A percentile compares a stretch with the other conserved stretches of the same genome.
These are phyloP conservation scores for Cygnus buccinator DNA, from an alignment of 2,113 vertebrate genomes.

Conservation along the genomic window DNA sequence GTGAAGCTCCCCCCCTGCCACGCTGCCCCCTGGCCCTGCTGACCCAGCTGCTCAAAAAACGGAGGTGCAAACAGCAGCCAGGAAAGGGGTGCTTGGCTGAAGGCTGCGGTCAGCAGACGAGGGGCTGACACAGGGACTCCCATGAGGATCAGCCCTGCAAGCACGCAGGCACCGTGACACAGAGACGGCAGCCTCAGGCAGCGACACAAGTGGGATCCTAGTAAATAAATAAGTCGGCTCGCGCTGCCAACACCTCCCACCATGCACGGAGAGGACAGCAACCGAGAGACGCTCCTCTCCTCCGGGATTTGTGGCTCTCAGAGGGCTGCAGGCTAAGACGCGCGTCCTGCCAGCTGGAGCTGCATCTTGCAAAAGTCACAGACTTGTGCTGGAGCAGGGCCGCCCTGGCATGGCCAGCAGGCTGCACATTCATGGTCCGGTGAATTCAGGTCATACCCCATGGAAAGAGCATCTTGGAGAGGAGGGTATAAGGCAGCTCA, in stretches of 20 bases:
- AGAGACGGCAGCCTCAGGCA: conserved; percentile 26
- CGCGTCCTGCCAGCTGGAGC: neutral
- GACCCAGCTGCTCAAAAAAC: neutral
- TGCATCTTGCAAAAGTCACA: neutral
- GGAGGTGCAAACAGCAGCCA: neutral
- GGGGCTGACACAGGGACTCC: neutral
- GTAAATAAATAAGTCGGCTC: conserved; percentile 29
- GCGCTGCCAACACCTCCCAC: conserved; percentile 43
- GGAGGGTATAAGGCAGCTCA: neutral
- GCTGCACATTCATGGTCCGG: neutral
- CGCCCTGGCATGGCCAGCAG: neutral
- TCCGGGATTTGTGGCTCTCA: neutral
- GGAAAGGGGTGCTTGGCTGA: neutral
- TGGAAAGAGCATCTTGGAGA: neutral
- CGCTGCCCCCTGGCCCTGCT: rapidly evolving
- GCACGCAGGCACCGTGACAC: neutral
- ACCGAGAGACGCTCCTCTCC: neutral
- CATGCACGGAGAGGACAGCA: neutral
- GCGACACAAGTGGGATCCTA: conserved; percentile 9
- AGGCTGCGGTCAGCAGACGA: neutral
- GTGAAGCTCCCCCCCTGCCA: neutral
- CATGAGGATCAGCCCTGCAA: neutral
- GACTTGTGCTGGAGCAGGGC: neutral
- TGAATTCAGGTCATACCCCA: neutral
- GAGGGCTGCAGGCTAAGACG: neutral